Conservation (phyloP, 2,888 invertebrate genomes). For the Hemithea aestivaria region DNA sequence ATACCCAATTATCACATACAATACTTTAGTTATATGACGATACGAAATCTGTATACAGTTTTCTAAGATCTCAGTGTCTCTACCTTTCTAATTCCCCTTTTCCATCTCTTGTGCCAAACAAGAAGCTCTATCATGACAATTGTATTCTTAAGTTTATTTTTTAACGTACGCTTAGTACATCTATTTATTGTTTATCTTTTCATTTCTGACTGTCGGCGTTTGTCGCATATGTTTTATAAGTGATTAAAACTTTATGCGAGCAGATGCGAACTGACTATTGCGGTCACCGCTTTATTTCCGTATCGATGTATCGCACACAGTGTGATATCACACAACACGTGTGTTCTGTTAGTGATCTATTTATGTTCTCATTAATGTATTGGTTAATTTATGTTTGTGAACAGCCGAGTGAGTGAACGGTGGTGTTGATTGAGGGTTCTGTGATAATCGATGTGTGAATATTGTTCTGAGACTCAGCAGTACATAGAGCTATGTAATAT, state of each 20-base stretch:
- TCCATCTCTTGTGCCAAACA: slow-evolving; percentile 65
- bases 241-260: slow-evolving; percentile 17
- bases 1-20: slow-evolving; percentile 31
- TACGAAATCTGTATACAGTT: slow-evolving; percentile 63
- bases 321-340: slow-evolving; percentile 14
- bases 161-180: slow-evolving; percentile 41
- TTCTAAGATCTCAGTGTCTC: slow-evolving; percentile 71
- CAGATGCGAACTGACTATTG: slow-evolving; percentile 16
- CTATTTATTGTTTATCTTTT: slow-evolving; percentile 62
- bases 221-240: slow-evolving; percentile 25
- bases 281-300: slow-evolving; percentile 4
- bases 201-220: slow-evolving; percentile 26
- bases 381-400: slow-evolving; percentile 38
- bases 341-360: slow-evolving; percentile 26
- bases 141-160: slow-evolving; percentile 37
- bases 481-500: slow-evolving; percentile 30
- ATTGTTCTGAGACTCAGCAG: slow-evolving; percentile 34
- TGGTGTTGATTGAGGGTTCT: slow-evolving; percentile 52
- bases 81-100: slow-evolving; percentile 39
- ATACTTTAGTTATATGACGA: slow-evolving; percentile 37
- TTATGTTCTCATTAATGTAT: slow-evolving; percentile 27
- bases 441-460: slow-evolving; percentile 52
- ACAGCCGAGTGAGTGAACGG: slow-evolving; percentile 32
- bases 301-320: slow-evolving; percentile 5
- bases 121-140: slow-evolving; percentile 63